phyloP scores from a whole-genome alignment of 2,888 invertebrate species.

The Agrotis clavis region DNA sequence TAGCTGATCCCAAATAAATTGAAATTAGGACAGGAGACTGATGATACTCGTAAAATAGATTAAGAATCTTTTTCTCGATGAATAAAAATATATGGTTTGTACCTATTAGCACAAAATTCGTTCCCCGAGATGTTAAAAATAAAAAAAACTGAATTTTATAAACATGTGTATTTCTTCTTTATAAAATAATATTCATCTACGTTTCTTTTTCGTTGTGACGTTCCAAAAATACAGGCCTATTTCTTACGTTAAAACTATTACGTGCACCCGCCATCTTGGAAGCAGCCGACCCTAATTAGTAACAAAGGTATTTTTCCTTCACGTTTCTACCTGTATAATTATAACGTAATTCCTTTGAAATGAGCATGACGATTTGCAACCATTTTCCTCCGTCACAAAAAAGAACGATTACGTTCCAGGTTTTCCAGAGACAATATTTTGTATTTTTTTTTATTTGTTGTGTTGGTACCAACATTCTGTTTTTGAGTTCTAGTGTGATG shows the following conservation, averaged over 20 bases:
- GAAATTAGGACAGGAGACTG: no score
- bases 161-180: no score
- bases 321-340: constrained; percentile 41
- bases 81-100: no score
- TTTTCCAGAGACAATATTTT: constrained; percentile 23
- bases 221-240: not conserved
- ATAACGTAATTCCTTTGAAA: constrained; percentile 51
- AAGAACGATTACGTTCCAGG: constrained; percentile 23
- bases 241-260: constrained; percentile 36
- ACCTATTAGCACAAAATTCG: no score
- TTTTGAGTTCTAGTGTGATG: not conserved
- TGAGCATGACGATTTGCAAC: constrained; percentile 40
- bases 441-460: constrained; percentile 22
- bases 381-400: constrained; percentile 47
- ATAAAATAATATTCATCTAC: not conserved
- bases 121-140: no score
- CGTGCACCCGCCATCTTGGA: constrained; percentile 33
- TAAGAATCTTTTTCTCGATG: no score
- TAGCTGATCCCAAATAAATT: no score
- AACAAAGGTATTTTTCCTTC: constrained; percentile 49
- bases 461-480: constrained; percentile 18
- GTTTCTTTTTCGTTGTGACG: not conserved
- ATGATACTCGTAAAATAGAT: no score
- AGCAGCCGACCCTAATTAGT: constrained; percentile 33
- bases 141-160: no score